Evolutionary conservation across 64 coral and sea anemone genomes (phyloP).

Genomic region (Montipora foliosa): DNA sequence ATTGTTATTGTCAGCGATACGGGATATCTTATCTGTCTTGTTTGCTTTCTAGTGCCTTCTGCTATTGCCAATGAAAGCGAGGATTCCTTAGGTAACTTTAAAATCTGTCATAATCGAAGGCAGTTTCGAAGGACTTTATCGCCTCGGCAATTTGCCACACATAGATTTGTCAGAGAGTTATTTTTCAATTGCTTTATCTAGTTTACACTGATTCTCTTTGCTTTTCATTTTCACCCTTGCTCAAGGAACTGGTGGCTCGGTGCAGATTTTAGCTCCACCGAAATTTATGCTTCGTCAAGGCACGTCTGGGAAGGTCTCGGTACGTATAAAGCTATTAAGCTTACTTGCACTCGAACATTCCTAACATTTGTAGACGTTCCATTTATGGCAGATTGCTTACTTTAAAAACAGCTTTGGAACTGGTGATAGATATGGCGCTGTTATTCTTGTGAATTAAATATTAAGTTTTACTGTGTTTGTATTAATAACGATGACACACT

Average conservation of each 20-base stretch:
- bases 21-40: neutral
- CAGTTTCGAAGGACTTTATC: neutral
- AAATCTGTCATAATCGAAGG: neutral
- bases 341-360: neutral
- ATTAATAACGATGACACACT: neutral
- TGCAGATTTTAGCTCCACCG: constrained; percentile 33
- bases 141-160: constrained; percentile 29
- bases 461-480: neutral
- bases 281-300: constrained; percentile 39
- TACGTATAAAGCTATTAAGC: neutral
- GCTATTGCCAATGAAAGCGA: neutral
- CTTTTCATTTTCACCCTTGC: neutral
- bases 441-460: neutral
- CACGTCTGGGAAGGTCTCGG: neutral
- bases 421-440: neutral
- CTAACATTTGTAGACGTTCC: neutral
- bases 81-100: constrained; percentile 28
- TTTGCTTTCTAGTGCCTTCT: constrained; percentile 18
- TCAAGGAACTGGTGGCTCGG: neutral
- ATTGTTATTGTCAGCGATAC: neutral
- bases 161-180: neutral
- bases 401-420: neutral
- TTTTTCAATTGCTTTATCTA: neutral
- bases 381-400: neutral
- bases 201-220: neutral